Percentiles rank a stretch among this genome's conserved stretches.
Conservation (phyloP, 2,888 invertebrate genomes). For the Pseudococcus viburni region DNA sequence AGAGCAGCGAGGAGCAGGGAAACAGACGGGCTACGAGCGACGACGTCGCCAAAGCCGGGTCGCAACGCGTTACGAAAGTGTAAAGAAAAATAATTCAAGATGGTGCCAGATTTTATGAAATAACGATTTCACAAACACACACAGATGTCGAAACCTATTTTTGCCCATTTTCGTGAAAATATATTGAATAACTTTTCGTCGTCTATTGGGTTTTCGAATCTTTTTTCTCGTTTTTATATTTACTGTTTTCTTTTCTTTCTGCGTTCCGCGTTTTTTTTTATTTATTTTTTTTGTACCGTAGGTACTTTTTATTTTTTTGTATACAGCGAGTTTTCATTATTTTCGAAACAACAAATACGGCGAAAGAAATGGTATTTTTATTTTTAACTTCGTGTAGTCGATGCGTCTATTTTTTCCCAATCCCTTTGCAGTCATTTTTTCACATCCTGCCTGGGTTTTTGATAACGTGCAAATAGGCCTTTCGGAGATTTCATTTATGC, state of each 20-base stretch:
- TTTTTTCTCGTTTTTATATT: constrained; percentile 55
- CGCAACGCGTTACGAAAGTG: background rate
- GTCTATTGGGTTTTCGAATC: constrained; percentile 49
- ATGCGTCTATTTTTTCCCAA: no score
- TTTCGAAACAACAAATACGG: no score
- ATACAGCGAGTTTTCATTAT: no score
- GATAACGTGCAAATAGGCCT: no score
- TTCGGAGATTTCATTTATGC: no score
- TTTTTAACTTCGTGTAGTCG: no score
- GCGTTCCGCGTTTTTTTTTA: background rate
- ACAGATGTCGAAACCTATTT: constrained; percentile 59
- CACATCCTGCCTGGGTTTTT: no score
- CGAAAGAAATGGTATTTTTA: no score
- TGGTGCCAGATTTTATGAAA: constrained; percentile 55
- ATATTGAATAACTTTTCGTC: constrained; percentile 64
- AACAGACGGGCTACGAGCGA: background rate
- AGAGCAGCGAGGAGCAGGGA: background rate
- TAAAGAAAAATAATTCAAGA: constrained; percentile 46
- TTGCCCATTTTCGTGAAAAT: constrained; percentile 57
- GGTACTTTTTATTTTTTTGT: background rate
- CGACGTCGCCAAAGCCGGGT: background rate
- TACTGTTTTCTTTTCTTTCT: constrained; percentile 34
- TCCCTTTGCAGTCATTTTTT: no score
- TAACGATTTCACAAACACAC: constrained; percentile 59
- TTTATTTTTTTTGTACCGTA: background rate